Conservation (phyloP, 2,797 vertebrate species). For the Hoplostethus mediterraneus region DNA sequence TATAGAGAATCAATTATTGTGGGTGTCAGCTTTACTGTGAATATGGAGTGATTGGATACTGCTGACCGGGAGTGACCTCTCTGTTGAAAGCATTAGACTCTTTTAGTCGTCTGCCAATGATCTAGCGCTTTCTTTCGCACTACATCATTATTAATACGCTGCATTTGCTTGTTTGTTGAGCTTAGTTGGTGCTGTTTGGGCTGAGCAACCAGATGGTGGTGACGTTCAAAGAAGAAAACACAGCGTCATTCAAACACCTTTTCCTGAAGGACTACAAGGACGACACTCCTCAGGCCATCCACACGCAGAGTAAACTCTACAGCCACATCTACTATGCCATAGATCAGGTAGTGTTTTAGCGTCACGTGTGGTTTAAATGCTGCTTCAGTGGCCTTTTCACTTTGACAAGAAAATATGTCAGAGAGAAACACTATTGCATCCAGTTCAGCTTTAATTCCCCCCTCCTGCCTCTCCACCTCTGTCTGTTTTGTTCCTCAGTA, state of each 20-base stretch:
- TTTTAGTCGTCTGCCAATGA: not conserved
- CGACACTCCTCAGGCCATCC: constrained; percentile 82
- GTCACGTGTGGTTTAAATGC: not conserved
- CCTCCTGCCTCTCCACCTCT: not conserved
- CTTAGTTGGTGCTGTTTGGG: constrained; percentile 92
- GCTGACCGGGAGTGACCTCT: no score
- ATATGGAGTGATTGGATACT: no score
- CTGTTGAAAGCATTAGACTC: not conserved
- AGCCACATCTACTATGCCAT: constrained; percentile 83
- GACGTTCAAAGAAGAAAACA: constrained; percentile 94
- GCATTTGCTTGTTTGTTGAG: not conserved
- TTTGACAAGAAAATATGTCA: not conserved
- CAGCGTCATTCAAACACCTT: constrained; percentile 90
- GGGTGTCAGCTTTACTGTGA: no score
- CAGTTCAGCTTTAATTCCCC: not conserved
- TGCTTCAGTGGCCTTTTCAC: not conserved
- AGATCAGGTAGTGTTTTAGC: constrained; percentile 82
- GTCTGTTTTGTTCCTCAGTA: constrained; percentile 80
- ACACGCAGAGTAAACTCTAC: constrained; percentile 86
- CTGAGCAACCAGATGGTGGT: constrained; percentile 97
- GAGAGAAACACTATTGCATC: not conserved
- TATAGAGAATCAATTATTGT: no score
- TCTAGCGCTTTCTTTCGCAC: not conserved
- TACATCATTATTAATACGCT: not conserved
- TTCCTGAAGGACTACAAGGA: constrained; percentile 90